Conservation (phyloP, 2,113 vertebrate genomes). For the Carlito syrichta region DNA sequence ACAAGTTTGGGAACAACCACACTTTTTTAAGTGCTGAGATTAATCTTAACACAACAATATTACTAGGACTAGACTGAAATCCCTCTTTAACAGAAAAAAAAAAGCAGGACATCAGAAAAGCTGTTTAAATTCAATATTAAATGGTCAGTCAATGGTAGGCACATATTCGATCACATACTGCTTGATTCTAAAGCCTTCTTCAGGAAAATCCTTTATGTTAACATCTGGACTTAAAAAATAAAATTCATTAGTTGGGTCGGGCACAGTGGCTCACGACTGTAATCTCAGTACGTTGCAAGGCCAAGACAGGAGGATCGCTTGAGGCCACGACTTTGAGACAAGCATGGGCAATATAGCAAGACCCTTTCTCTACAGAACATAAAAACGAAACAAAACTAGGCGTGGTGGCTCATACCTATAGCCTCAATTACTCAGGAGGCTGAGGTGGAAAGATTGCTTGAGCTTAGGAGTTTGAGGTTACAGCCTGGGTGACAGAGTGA, state of each 20-base stretch:
- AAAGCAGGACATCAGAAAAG: background rate
- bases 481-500: background rate
- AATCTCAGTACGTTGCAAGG: too few species aligned
- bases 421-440: background rate
- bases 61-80: background rate
- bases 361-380: too few species aligned
- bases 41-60: background rate
- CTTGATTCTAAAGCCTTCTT: background rate
- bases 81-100: background rate
- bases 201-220: background rate
- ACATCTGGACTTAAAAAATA: background rate
- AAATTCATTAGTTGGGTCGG: too few species aligned
- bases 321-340: too few species aligned
- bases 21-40: background rate
- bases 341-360: too few species aligned
- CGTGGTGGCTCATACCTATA: background rate
- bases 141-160: background rate
- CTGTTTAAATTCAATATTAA: background rate
- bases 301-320: fast-evolving
- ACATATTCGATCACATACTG: background rate
- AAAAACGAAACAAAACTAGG: too few species aligned
- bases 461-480: background rate
- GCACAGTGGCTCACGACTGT: too few species aligned
- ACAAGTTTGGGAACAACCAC: background rate
- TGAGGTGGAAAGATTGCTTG: background rate